Base-by-base conservation (phyloP, 1,140 invertebrate genomes). In the Drosophila tropicalis region DNA sequence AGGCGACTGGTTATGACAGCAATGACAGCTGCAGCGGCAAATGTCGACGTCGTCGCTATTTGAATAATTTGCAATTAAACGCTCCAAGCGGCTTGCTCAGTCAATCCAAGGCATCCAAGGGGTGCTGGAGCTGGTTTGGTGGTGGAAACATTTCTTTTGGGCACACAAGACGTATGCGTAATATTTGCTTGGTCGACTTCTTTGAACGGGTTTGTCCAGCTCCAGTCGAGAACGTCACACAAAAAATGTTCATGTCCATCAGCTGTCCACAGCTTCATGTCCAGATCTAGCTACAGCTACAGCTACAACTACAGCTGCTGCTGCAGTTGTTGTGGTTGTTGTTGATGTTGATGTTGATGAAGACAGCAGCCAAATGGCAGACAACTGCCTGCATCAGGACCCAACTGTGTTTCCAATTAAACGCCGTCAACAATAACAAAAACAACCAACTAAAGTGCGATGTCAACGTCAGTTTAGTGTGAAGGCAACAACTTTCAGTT, bases 371-470 rank as follows among this genome's bases (percentile, higher is more conserved):
- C 55, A 39, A 41, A 15, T 69, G 78, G 82, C 75, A 76, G 83
- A 79, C 81, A 51, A 22, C 17, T 51, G 17, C 17, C 44, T 51
- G 44, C 81, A 79, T 51, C 83, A 87, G 86, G 83, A 86, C 83
- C 83, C 83, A 86, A 86, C 83, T 86, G 83, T 87, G 79, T 89
- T 87, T 87, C 83, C 83, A 87, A 87, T 87, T 87, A 87, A 87
- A 89, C 84, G 79, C 84, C 76, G 79, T 80, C 87, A 82, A 70
- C 82, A 86, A 87, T 76, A 86, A 66, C 73, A 61, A 64, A 15
- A 51, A 29, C 62, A 73, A 7, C 75, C 62, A 6, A 19, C 57
- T 25, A 62, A 51, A 7, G 57, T 65, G 7, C 61, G 41, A 32
- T 65, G 51, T 36, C 62, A 62, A 41, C 70, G 29, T 51, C 62